Percentiles rank a stretch among this genome's conserved stretches.
phyloP scores from a whole-genome alignment of 1,140 invertebrate genomes.

The Archivesica marissinica region DNA sequence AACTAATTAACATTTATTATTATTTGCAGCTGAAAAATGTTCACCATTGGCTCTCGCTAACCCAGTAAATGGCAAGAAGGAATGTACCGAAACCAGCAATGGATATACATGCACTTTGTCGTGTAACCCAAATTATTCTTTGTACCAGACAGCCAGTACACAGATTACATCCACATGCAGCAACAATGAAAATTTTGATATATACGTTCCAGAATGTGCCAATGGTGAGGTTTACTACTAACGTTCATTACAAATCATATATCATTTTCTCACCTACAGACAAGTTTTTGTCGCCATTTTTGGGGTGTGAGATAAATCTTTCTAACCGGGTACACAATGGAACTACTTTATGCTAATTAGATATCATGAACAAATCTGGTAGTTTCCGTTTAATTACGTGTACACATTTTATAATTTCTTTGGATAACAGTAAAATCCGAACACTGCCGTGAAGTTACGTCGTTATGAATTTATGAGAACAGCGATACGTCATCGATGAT shows the following conservation, averaged over 20 bases:
- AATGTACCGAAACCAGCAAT: not conserved
- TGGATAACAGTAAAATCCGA: too few species aligned
- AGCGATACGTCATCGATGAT: too few species aligned
- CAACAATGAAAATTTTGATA: not conserved
- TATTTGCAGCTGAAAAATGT: constrained; percentile 7
- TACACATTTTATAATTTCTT: too few species aligned
- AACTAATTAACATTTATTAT: not conserved
- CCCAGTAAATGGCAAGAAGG: constrained; percentile 15
- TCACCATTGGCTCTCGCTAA: not conserved
- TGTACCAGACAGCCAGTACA: not conserved
- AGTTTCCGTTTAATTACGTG: too few species aligned
- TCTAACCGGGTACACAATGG: too few species aligned
- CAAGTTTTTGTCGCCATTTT: too few species aligned
- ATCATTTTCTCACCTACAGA: too few species aligned
- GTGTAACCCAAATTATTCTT: constrained; percentile 27
- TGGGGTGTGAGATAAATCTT: too few species aligned
- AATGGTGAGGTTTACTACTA: not conserved
- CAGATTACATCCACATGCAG: not conserved
- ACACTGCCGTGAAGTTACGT: too few species aligned
- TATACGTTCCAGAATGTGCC: constrained; percentile 15
- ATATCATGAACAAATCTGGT: too few species aligned
- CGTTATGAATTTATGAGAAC: too few species aligned
- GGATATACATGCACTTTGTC: not conserved
- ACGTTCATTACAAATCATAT: not conserved
- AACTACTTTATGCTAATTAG: too few species aligned